A percentile compares a stretch with the other conserved stretches of the same genome.
These are phyloP conservation scores for Ibidorhyncha struthersii DNA, from an alignment of 2,113 vertebrate genomes.

Conservation along the genomic window DNA sequence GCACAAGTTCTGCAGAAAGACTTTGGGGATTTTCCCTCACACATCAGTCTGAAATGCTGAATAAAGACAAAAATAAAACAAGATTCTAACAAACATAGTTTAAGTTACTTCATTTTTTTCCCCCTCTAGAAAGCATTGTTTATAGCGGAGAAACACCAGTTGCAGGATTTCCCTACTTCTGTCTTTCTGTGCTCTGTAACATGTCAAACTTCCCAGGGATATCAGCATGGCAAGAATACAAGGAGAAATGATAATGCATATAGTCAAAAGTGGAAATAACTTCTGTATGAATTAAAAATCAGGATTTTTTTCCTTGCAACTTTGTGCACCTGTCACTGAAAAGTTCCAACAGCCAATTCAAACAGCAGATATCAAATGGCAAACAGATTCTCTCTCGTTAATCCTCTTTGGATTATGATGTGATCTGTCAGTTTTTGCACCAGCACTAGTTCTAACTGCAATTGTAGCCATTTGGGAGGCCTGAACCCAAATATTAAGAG, in stretches of 20 bases:
- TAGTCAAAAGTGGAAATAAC: not conserved
- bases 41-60: not conserved
- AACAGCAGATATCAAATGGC: not conserved
- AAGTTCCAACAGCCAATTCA: not conserved
- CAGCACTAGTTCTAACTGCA: not conserved
- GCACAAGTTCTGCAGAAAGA: not conserved
- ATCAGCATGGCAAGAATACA: not conserved
- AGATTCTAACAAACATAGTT: not conserved
- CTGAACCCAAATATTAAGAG: not conserved
- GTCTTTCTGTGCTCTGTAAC: fast-evolving
- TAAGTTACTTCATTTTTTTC: fast-evolving
- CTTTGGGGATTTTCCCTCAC: not conserved
- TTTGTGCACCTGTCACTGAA: not conserved
- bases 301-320: not conserved
- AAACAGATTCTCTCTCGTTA: not conserved
- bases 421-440: not conserved
- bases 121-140: not conserved
- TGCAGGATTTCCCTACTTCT: not conserved
- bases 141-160: fast-evolving
- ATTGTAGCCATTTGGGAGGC: not conserved
- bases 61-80: not conserved
- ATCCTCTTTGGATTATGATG: not conserved
- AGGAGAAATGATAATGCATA: fast-evolving
- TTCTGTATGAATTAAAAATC: not conserved
- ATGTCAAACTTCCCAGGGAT: not conserved